Evolutionary conservation across 2,797 vertebrate genomes (phyloP).

Genomic region (Nannoperca australis): DNA sequence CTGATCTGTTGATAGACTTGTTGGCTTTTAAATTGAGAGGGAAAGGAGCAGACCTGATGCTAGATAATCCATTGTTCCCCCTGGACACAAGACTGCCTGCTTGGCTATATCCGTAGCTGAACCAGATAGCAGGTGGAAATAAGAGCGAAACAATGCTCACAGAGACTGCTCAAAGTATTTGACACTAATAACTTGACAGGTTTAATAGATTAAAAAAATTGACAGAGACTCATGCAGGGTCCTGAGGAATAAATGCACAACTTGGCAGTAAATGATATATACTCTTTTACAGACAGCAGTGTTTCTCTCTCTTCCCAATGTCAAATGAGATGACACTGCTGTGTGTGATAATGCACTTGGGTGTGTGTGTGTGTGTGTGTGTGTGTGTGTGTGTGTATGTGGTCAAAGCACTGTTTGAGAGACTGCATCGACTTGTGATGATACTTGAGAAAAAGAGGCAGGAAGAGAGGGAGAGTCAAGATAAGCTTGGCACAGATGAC

Average conservation of each 20-base stretch:
- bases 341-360: conserved; percentile 8
- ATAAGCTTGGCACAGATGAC: conserved; percentile 24
- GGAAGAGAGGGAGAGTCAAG: not conserved
- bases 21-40: conserved; percentile 74
- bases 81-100: conserved; percentile 45
- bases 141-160: conserved; percentile 21
- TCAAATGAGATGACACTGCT: conserved; percentile 39
- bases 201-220: conserved; percentile 48
- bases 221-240: conserved; percentile 1
- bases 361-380: conserved; percentile 7
- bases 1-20: conserved; percentile 78
- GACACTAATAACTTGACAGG: conserved; percentile 35
- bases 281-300: conserved; percentile 15
- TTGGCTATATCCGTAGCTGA: conserved; percentile 41
- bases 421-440: conserved; percentile 29
- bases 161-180: conserved; percentile 27
- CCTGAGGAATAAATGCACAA: conserved; percentile 26
- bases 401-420: conserved; percentile 4
- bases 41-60: conserved; percentile 61
- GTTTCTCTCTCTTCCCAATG: conserved; percentile 23
- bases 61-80: conserved; percentile 70
- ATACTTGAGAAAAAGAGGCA: conserved; percentile 23
- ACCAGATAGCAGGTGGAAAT: conserved; percentile 35
- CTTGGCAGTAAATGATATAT: conserved; percentile 48
- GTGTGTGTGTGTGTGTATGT: not conserved